A percentile compares a stretch with the other conserved stretches of the same genome.
Conservation (phyloP, 1,140 invertebrate genomes). For the Aphidius ervi region DNA sequence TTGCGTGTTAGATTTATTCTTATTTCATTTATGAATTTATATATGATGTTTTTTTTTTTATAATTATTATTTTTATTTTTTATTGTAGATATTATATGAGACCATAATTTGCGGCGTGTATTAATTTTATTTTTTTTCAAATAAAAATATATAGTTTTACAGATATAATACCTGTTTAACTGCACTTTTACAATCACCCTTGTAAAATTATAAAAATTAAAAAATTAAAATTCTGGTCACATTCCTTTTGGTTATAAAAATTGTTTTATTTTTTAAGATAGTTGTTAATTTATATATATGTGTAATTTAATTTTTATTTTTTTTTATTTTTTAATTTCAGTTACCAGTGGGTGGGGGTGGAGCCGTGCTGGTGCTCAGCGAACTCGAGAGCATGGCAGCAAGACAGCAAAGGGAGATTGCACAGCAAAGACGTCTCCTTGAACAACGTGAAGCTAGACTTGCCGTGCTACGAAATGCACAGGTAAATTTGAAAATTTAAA, state of each 20-base stretch:
- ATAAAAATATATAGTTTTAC: no score
- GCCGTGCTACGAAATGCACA: slow-evolving; percentile 64
- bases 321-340: slow-evolving; percentile 54
- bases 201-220: no score
- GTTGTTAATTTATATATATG: slow-evolving; percentile 7
- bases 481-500: slow-evolving; percentile 30
- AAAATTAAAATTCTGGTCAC: no score
- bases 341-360: slow-evolving; percentile 77
- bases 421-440: slow-evolving; percentile 89
- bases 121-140: no score
- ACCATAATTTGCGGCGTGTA: no score
- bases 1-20: background rate
- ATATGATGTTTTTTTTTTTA: no score
- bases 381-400: slow-evolving; percentile 93
- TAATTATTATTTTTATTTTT: no score
- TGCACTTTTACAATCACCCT: no score
- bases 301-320: slow-evolving; percentile 7
- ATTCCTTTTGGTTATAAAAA: no score
- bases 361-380: slow-evolving; percentile 78
- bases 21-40: background rate
- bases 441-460: slow-evolving; percentile 83
- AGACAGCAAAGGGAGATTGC: slow-evolving; percentile 95
- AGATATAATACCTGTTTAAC: no score
- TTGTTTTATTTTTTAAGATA: no score
- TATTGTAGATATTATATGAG: no score